Evolutionary conservation across 2,113 vertebrate genomes (phyloP).

Genomic region (Aegotheles bennettii): DNA sequence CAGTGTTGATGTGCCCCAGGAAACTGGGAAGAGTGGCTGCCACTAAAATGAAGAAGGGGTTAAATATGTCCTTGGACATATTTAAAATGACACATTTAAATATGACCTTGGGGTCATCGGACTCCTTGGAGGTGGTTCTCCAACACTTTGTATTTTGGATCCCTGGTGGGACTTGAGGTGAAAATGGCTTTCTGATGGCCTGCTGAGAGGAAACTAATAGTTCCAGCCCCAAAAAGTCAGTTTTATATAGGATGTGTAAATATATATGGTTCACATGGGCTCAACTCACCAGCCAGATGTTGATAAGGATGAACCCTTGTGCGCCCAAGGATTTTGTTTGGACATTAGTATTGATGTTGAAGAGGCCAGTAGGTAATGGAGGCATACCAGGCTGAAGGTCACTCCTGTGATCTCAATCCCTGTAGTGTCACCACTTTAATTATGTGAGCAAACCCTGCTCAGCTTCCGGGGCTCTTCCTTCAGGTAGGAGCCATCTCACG

Average conservation of each 20-base stretch:
- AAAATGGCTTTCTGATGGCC: not conserved
- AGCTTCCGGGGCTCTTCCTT: not conserved
- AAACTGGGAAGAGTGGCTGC: not conserved
- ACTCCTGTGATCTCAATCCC: not conserved
- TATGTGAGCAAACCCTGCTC: not conserved
- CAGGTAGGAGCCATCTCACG: not conserved
- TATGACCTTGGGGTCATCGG: fast-evolving
- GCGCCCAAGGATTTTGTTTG: not conserved
- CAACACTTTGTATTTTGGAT: not conserved
- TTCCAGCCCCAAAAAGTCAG: not conserved
- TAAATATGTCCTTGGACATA: not conserved
- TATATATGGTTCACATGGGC: not conserved
- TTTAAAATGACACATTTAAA: no score
- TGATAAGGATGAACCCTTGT: not conserved
- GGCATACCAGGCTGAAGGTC: not conserved
- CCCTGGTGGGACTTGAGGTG: not conserved
- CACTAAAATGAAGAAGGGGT: not conserved
- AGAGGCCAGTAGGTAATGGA: not conserved
- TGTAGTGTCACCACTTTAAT: not conserved
- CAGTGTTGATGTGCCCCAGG: not conserved
- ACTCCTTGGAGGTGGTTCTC: not conserved
- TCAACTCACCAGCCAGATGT: not conserved
- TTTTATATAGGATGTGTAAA: not conserved
- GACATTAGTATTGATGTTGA: not conserved
- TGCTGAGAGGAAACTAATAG: not conserved